Conservation (phyloP, 2,797 vertebrate genomes). For the Jordanella pulchra region DNA sequence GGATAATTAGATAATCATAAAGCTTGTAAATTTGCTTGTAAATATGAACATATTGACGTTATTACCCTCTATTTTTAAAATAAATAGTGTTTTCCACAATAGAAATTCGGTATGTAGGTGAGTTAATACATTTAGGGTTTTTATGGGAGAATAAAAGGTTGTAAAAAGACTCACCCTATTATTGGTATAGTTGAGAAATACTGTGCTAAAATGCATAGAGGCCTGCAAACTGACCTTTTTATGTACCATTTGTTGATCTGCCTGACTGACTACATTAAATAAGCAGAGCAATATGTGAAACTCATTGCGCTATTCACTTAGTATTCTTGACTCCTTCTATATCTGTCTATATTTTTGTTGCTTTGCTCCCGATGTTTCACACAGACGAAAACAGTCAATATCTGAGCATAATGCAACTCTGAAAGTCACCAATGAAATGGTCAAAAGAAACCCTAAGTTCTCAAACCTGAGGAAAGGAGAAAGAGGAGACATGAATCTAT, state of each 20-base stretch:
- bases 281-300: slow-evolving; percentile 15
- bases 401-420: slow-evolving; percentile 18
- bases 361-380: slow-evolving; percentile 33
- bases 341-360: slow-evolving; percentile 15
- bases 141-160: slow-evolving; percentile 2
- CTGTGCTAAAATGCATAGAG: slow-evolving; percentile 27
- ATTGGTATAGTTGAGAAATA: slow-evolving; percentile 25
- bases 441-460: slow-evolving; percentile 29
- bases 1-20: background rate
- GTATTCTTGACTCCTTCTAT: slow-evolving; percentile 20
- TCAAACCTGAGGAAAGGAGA: slow-evolving; percentile 62
- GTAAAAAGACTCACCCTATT: slow-evolving; percentile 9
- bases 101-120: background rate
- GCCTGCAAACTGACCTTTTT: slow-evolving; percentile 27
- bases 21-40: background rate
- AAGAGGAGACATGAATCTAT: slow-evolving; percentile 56
- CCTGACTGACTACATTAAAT: slow-evolving; percentile 33
- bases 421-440: slow-evolving; percentile 31
- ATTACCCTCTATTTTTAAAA: background rate
- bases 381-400: slow-evolving; percentile 14
- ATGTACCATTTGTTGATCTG: slow-evolving; percentile 13
- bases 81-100: background rate
- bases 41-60: background rate
- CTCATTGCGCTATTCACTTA: slow-evolving; percentile 21
- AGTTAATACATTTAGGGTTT: slow-evolving; percentile 3